Conservation (phyloP, 1,140 invertebrate genomes). For the Drosophila persimilis region DNA sequence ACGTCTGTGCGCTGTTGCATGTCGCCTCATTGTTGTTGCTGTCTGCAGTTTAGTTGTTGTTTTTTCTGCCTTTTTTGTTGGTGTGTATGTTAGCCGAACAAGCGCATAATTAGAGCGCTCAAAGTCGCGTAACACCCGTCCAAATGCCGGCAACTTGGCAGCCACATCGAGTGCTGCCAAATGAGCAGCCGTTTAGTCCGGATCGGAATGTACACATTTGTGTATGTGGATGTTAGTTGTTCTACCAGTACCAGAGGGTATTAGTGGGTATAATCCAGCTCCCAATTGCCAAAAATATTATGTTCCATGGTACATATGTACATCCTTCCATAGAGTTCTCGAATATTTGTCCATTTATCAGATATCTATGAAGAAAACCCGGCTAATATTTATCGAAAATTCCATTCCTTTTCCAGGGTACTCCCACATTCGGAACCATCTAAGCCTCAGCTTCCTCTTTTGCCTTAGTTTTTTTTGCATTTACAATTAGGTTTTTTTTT, state of each 20-base stretch:
- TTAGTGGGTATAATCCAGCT: neutral
- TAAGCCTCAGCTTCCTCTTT: neutral
- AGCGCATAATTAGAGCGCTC: constrained; percentile 75
- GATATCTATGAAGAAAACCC: neutral
- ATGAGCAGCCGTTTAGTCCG: constrained; percentile 49
- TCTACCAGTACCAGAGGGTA: neutral
- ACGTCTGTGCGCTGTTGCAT: constrained; percentile 70
- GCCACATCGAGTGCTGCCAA: constrained; percentile 39
- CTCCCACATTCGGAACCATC: too few species aligned
- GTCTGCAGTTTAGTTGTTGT: neutral
- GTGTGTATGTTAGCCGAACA: constrained; percentile 58
- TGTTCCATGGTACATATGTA: too few species aligned
- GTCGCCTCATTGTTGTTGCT: constrained; percentile 34
- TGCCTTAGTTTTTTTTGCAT: constrained; percentile 39
- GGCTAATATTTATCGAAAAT: too few species aligned
- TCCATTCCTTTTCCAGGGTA: neutral
- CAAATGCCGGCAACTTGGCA: constrained; percentile 72
- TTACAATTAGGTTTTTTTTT: constrained; percentile 45
- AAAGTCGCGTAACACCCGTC: constrained; percentile 77
- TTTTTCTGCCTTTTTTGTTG: constrained; percentile 8
- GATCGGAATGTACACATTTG: constrained; percentile 9
- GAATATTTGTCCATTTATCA: neutral
- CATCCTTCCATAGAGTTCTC: too few species aligned
- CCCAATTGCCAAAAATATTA: too few species aligned
- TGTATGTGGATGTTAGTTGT: constrained; percentile 5